Percentiles rank a stretch among this genome's conserved stretches.
These are phyloP conservation scores for Nesogale talazaci DNA, from an alignment of 2,113 vertebrate species.

Conservation along the genomic window DNA sequence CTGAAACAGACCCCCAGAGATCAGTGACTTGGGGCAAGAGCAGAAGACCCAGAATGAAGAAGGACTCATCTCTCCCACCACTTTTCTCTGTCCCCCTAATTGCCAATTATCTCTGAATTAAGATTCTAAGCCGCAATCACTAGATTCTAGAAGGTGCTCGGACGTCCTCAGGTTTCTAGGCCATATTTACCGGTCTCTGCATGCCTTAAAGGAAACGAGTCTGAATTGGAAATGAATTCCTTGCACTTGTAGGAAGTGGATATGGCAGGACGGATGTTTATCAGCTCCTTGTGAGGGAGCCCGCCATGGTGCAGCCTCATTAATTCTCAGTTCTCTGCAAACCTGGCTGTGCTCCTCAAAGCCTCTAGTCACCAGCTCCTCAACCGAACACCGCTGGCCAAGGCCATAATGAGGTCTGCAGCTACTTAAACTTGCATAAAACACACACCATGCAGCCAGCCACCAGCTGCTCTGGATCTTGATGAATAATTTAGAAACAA, in stretches of 20 bases:
- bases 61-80: not conserved
- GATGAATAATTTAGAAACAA: constrained; percentile 70
- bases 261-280: no score
- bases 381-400: not conserved
- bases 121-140: not conserved
- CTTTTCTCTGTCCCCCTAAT: not conserved
- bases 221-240: not conserved
- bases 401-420: not conserved
- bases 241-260: not conserved
- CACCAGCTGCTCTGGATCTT: constrained; percentile 34
- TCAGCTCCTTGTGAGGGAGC: not conserved
- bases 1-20: not conserved
- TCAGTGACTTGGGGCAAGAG: not conserved
- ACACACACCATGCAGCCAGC: not conserved
- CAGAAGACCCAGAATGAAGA: not conserved
- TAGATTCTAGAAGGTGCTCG: fast-evolving
- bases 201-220: not conserved
- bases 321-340: fast-evolving
- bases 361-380: not conserved
- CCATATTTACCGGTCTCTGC: not conserved
- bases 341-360: not conserved
- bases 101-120: not conserved
- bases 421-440: constrained; percentile 19
- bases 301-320: fast-evolving
- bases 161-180: not conserved